Evolutionary conservation across 2,888 invertebrate genomes (phyloP).

Genomic region (Chrysotoxum bicinctum): DNA sequence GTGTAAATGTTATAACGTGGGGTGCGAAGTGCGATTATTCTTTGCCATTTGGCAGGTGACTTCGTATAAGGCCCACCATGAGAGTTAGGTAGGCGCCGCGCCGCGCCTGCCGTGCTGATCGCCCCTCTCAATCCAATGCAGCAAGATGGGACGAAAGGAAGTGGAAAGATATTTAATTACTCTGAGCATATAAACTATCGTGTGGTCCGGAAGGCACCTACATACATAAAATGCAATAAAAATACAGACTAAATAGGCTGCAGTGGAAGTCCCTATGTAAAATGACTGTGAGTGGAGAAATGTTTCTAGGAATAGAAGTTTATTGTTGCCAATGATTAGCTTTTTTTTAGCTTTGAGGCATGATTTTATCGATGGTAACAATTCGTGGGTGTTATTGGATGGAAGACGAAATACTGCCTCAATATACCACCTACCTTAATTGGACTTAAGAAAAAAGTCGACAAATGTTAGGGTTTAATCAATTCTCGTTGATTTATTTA

Average conservation of each 20-base stretch:
- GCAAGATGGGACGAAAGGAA: conserved; percentile 33
- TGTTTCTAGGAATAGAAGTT: conserved; percentile 23
- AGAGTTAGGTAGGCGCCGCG: conserved; percentile 38
- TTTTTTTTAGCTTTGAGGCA: background rate
- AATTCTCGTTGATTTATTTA: too few species aligned
- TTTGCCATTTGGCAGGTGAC: conserved; percentile 66
- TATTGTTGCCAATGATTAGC: conserved; percentile 4
- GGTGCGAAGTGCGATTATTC: conserved; percentile 59
- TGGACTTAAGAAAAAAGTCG: too few species aligned
- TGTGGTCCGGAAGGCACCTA: conserved; percentile 70
- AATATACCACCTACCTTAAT: too few species aligned
- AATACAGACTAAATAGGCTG: conserved; percentile 11
- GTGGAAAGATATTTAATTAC: conserved; percentile 69
- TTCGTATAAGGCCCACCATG: conserved; percentile 37
- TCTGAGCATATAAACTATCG: conserved; percentile 40
- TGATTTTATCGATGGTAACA: background rate
- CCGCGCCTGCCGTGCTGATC: background rate
- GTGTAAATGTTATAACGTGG: conserved; percentile 33
- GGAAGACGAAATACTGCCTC: too few species aligned
- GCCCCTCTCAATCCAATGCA: background rate
- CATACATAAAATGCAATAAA: conserved; percentile 59
- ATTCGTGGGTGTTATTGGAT: too few species aligned
- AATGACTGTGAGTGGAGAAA: conserved; percentile 3
- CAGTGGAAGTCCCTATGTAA: conserved; percentile 4
- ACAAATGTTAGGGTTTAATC: too few species aligned